Percentiles rank a stretch among this genome's conserved stretches.
Conservation (phyloP, 2,888 invertebrate species). For the Trichopoda pennipes region DNA sequence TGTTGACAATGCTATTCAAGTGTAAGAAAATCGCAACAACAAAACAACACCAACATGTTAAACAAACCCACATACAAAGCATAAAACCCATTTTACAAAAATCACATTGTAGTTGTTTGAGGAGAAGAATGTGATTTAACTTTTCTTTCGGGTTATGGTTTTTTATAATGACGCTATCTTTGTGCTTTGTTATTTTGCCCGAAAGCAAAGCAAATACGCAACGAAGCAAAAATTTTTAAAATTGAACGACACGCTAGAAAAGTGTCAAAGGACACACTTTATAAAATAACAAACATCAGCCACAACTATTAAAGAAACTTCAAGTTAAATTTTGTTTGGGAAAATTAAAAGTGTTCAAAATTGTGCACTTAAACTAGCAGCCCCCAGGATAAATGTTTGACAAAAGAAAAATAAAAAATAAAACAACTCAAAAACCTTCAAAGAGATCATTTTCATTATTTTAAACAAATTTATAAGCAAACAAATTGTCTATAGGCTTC, state of each 20-base stretch:
- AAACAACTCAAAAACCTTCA: neutral
- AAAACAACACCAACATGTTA: slow-evolving; percentile 11
- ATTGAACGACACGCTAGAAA: slow-evolving; percentile 49
- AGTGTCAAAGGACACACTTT: slow-evolving; percentile 67
- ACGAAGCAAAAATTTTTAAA: slow-evolving; percentile 75
- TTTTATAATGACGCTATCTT: slow-evolving; percentile 21
- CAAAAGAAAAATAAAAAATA: neutral
- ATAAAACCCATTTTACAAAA: slow-evolving; percentile 49
- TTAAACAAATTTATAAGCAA: slow-evolving; percentile 43
- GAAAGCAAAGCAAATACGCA: slow-evolving; percentile 71
- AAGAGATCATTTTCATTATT: slow-evolving; percentile 40
- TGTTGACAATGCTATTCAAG: slow-evolving; percentile 78
- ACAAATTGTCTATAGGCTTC: slow-evolving; percentile 28
- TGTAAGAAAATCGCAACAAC: slow-evolving; percentile 74
- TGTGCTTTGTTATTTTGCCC: slow-evolving; percentile 71
- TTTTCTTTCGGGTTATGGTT: slow-evolving; percentile 23
- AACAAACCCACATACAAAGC: slow-evolving; percentile 28
- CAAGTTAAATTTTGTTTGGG: neutral
- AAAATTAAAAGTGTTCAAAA: slow-evolving; percentile 27
- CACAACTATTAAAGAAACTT: slow-evolving; percentile 14
- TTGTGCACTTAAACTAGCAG: slow-evolving; percentile 1
- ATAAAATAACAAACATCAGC: slow-evolving; percentile 47
- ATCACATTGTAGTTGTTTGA: neutral
- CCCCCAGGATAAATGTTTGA: slow-evolving; percentile 11
- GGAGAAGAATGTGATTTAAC: slow-evolving; percentile 25